Evolutionary conservation across 1,140 invertebrate genomes (phyloP), one percentile per base, ranked within the genome.

Genomic region (Macrocentrus cingulum): DNA sequence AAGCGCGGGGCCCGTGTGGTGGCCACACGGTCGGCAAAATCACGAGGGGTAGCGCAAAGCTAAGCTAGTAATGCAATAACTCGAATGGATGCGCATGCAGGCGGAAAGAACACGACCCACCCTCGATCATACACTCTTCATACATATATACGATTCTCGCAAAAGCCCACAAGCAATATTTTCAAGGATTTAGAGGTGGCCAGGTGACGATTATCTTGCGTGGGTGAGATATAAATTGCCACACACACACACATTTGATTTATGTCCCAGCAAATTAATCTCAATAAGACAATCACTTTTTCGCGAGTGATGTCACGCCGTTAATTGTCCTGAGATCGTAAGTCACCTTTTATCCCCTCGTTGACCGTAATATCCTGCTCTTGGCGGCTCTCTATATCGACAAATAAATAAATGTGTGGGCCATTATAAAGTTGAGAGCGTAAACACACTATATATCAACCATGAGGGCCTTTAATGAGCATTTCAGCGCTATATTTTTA

Each of bases 21-120:
- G 49, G 49, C 49, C 49, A 51, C 49, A 51, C 49, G 49, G 59
- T 50, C 49, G 62, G 62, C 64, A 56, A n/a, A n/a, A 63, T 57
- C 56, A 57, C 63, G 65, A 57, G 70, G 66, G 69, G 68, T 58
- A 65, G 60, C 56, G 69, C 66, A 67, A 73, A 68, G 72, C 72
- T 77, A 75, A 78, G 75, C 75, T 74, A 66, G 72, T 78, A 77
- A 79, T 77, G 77, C 75, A 77, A 78, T 78, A 79, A 78, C 75
- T 71, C 67, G 69, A 73, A 75, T 74, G 72, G 70, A 71, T 65
- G 68, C 54, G 68, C 69, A 74, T 65, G 69, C 69, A 74, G 66
- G 65, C 72, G 66, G 73, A 77, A 77, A 76, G 66, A 69, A 75
- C 65, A 66, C 62, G 65, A 66, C 59, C 61, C 61, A 68, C 57